Conservation (phyloP, 64 coral and sea anemone species). For the Stichodactyla mertensii region DNA sequence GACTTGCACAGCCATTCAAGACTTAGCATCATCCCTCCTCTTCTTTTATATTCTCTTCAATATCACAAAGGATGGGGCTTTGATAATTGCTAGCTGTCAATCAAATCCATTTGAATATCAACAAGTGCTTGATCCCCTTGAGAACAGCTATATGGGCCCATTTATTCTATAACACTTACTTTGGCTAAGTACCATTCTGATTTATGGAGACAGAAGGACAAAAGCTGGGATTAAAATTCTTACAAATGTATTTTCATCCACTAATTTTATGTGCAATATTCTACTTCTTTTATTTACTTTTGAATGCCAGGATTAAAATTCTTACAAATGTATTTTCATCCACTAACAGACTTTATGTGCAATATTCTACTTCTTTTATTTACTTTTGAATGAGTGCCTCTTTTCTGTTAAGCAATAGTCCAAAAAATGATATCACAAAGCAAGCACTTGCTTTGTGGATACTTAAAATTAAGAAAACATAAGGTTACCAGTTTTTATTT, state of each 20-base stretch:
- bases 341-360: not conserved
- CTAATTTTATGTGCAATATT: not conserved
- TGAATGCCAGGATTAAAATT: too few species aligned
- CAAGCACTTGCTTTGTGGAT: not conserved
- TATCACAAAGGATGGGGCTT: not conserved
- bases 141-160: not conserved
- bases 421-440: not conserved
- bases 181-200: not conserved
- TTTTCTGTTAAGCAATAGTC: not conserved
- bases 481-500: not conserved
- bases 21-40: conserved; percentile 7
- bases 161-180: not conserved
- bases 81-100: conserved; percentile 8
- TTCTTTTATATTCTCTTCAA: conserved; percentile 7
- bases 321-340: not conserved
- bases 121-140: conserved; percentile 8
- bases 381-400: not conserved
- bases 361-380: not conserved
- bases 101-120: conserved; percentile 12
- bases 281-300: not conserved
- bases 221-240: not conserved
- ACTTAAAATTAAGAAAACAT: not conserved
- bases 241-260: not conserved
- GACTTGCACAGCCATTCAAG: not conserved
- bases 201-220: not conserved